phyloP scores from a whole-genome alignment of 2,888 invertebrate species.

The Bursaphelenchus okinawaensis region DNA sequence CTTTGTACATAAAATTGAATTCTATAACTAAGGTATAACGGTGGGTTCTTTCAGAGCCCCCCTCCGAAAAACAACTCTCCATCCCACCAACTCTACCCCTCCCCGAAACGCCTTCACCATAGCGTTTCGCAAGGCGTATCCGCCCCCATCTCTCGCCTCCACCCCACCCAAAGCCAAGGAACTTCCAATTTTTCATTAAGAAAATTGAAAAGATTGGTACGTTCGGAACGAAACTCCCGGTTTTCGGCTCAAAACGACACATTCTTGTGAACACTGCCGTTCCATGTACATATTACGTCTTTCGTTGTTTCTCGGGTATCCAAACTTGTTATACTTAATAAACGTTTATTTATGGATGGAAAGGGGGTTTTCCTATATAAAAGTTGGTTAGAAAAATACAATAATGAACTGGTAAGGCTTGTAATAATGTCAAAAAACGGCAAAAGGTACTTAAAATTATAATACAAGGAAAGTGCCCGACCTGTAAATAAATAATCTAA shows the following conservation, averaged over 20 bases:
- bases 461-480: too few species aligned
- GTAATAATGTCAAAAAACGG: too few species aligned
- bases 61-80: too few species aligned
- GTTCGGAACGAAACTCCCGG: background rate
- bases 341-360: background rate
- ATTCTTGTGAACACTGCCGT: background rate
- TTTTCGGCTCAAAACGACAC: background rate
- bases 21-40: too few species aligned
- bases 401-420: too few species aligned
- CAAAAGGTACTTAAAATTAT: too few species aligned
- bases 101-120: constrained; percentile 9
- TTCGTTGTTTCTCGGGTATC: background rate
- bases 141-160: constrained; percentile 1
- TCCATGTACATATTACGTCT: background rate
- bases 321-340: background rate
- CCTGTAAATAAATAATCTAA: too few species aligned
- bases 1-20: background rate
- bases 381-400: too few species aligned
- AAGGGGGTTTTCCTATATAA: too few species aligned
- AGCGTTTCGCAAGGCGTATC: constrained; percentile 6
- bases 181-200: constrained; percentile 7
- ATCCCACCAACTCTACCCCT: background rate
- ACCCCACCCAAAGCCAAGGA: constrained; percentile 6
- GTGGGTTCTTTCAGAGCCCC: too few species aligned
- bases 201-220: constrained; percentile 2